Conservation (phyloP, 2,797 vertebrate species). For the Cryptoblepharus egeriae region DNA sequence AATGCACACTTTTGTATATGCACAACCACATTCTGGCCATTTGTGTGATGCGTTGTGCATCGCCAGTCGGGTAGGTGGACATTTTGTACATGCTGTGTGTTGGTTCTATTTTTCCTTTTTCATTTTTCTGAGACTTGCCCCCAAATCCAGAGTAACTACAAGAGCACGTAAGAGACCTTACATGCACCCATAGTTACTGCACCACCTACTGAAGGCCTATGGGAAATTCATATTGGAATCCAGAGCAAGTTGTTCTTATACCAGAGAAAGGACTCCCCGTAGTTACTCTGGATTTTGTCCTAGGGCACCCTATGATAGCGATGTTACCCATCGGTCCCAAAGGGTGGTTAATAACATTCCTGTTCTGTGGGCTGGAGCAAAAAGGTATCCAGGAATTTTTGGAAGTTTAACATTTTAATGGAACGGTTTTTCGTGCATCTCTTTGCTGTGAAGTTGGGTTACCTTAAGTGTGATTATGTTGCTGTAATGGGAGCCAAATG, state of each 20-base stretch:
- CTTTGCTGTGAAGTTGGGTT: slow-evolving; percentile 29
- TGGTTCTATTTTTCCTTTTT: background rate
- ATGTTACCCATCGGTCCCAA: slow-evolving; percentile 47
- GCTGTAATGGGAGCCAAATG: background rate
- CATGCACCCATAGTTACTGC: too few relatives aligned
- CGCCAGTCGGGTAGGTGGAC: slow-evolving; percentile 20
- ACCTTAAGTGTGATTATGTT: background rate
- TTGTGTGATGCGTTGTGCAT: background rate
- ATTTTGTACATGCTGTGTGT: background rate
- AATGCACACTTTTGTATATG: background rate
- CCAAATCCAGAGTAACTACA: too few relatives aligned
- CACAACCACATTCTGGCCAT: background rate
- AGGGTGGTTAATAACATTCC: slow-evolving; percentile 50
- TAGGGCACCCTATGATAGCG: slow-evolving; percentile 40
- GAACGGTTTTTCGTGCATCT: slow-evolving; percentile 5
- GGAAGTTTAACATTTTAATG: slow-evolving; percentile 53
- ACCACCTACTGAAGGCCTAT: too few relatives aligned
- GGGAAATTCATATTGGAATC: too few relatives aligned
- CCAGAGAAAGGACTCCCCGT: too few relatives aligned
- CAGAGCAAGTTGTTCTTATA: too few relatives aligned
- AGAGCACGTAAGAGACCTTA: too few relatives aligned
- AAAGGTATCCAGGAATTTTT: slow-evolving; percentile 47
- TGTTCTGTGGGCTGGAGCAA: slow-evolving; percentile 55
- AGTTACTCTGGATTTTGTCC: too few relatives aligned
- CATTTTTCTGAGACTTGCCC: too few relatives aligned